Base-by-base conservation (phyloP, 2,888 invertebrate genomes). In the Coleophora deauratella region DNA sequence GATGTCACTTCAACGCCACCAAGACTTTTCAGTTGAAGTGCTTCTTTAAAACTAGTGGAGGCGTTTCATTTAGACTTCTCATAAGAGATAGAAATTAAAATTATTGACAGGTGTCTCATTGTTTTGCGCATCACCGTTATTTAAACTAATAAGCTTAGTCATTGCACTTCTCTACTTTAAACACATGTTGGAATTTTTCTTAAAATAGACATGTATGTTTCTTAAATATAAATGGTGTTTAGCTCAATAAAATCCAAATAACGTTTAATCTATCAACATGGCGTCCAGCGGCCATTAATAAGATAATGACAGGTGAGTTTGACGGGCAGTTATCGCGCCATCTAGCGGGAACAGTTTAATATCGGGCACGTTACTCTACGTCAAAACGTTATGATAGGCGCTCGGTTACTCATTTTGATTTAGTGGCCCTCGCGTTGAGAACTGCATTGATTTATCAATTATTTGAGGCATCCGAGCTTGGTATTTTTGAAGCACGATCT, bases 381-480 rank as follows among this genome's bases (percentile, higher is more conserved):
- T 84, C 84, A 81, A 78, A 81, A 82, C 69, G 68, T 76, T 78
- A 63, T 75, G 80, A 82, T 81, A 77, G 72, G 65, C 66, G 62
- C 61, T 62, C 70, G 58, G 59, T 66, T 66, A 66, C 57, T 60
- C 59, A 59, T 70, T 72, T 78, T 85, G 84, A 85, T 85, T 82
- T 80, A 85, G 78, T 82, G 69, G 70, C 69, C 66, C 76, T 72
- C 64, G 67, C 62, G 65, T 68, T 59, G 72, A 66, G 72, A 71
- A 69, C 68, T 79, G 79, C 78, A 80, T 78, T 85, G 82, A 84
- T 85, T 75, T 82, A 85, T 85, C 82, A 85, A 84, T 81, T 67
- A 82, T 84, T 79, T 70, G 46, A 72, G 63, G 75, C 66, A 84
- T 81, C 74, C 67, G 70, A 69, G 73, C 63, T 51, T 73, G 82